A percentile compares a stretch with the other conserved stretches of the same genome.
Conservation (phyloP, 1,140 invertebrate genomes). For the Drosophila teissieri region DNA sequence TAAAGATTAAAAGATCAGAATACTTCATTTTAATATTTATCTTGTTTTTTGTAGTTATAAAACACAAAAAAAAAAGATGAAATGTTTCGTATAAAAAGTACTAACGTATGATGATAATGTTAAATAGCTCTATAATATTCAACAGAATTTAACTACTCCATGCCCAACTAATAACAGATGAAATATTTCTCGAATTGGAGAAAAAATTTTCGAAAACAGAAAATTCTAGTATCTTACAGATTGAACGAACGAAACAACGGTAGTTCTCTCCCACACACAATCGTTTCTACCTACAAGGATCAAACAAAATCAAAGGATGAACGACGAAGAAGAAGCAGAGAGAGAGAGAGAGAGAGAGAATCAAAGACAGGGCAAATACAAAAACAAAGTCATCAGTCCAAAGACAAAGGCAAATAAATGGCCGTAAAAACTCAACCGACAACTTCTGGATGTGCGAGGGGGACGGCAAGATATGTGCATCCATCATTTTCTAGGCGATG, state of each 20-base stretch:
- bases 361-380: constrained; percentile 36
- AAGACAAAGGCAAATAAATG: constrained; percentile 53
- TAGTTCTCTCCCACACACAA: constrained; percentile 3
- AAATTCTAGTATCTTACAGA: constrained; percentile 32
- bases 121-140: too few species aligned
- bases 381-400: constrained; percentile 54
- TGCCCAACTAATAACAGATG: too few species aligned
- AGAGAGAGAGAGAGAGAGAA: constrained; percentile 2
- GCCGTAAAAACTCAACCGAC: constrained; percentile 58
- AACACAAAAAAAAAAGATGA: too few species aligned
- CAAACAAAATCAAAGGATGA: constrained; percentile 35
- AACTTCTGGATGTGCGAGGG: constrained; percentile 29
- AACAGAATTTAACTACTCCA: too few species aligned
- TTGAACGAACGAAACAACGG: constrained; percentile 32
- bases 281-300: constrained; percentile 47
- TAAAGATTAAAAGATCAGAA: too few species aligned
- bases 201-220: too few species aligned
- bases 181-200: constrained; percentile 21
- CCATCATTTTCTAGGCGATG: constrained; percentile 57
- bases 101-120: too few species aligned
- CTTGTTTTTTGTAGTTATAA: too few species aligned
- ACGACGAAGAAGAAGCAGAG: constrained; percentile 4
- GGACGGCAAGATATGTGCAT: constrained; percentile 26
- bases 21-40: too few species aligned
- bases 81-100: too few species aligned